Evolutionary conservation across 1,140 invertebrate species (phyloP).

Genomic region (Monomorium pharaonis): DNA sequence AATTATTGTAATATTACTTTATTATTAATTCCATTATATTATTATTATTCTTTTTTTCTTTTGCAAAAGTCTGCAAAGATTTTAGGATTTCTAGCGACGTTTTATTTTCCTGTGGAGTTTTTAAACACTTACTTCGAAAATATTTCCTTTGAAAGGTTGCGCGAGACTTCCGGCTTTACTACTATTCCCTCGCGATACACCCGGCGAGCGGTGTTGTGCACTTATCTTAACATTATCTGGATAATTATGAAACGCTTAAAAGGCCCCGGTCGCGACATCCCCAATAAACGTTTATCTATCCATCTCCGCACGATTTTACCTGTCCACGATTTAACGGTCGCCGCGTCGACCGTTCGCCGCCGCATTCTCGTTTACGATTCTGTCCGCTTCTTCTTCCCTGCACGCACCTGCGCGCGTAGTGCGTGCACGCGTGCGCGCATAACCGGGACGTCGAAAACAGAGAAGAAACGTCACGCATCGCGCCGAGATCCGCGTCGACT

Average conservation of each 20-base stretch:
- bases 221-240: slow-evolving; percentile 41
- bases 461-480: slow-evolving; percentile 27
- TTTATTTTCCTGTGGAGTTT: neutral
- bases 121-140: neutral
- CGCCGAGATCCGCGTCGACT: neutral
- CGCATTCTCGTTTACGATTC: slow-evolving; percentile 44
- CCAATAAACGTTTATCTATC: slow-evolving; percentile 55
- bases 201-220: neutral
- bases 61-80: neutral
- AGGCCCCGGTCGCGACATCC: slow-evolving; percentile 30
- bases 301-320: slow-evolving; percentile 38
- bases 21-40: neutral
- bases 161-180: neutral
- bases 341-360: slow-evolving; percentile 11
- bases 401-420: slow-evolving; percentile 17
- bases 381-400: neutral
- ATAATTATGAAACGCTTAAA: slow-evolving; percentile 48
- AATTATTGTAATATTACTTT: neutral
- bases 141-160: neutral
- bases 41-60: neutral
- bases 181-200: neutral
- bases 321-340: slow-evolving; percentile 43
- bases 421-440: slow-evolving; percentile 12
- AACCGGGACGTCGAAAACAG: slow-evolving; percentile 14
- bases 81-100: neutral